Evolutionary conservation across 2,113 vertebrate genomes (phyloP).

Genomic region (Hepsetus odoe): DNA sequence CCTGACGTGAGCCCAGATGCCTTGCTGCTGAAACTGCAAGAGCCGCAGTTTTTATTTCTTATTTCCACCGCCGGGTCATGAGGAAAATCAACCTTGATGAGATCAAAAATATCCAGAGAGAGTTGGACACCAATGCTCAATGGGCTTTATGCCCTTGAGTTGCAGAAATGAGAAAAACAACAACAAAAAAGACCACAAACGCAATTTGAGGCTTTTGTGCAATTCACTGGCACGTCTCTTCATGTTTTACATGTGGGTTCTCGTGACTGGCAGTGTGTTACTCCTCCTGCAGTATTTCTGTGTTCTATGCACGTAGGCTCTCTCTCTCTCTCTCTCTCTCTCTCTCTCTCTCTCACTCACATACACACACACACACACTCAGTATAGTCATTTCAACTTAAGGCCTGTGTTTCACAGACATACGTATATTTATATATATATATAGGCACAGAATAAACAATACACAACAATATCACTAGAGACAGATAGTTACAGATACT

Average conservation of each 20-base stretch:
- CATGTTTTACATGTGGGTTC: not conserved
- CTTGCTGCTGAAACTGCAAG: conserved; percentile 36
- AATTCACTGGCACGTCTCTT: not conserved
- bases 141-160: conserved; percentile 17
- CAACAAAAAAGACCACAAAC: not conserved
- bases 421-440: too few species aligned
- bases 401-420: too few species aligned
- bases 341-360: not conserved
- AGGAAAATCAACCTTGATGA: conserved; percentile 23
- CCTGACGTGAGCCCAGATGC: not conserved
- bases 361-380: not conserved
- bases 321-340: too few species aligned
- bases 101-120: conserved; percentile 13
- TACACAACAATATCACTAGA: too few species aligned
- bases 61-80: conserved; percentile 7
- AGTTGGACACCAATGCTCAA: not conserved
- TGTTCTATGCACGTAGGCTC: not conserved
- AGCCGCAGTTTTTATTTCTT: not conserved
- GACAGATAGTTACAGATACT: too few species aligned
- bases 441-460: too few species aligned
- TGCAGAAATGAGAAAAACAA: not conserved
- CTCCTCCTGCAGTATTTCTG: not conserved
- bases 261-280: not conserved
- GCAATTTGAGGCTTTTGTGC: not conserved
- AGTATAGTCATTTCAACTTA: not conserved